Evolutionary conservation across 2,888 invertebrate species (phyloP).

Genomic region (Ischnus inquisitorius): DNA sequence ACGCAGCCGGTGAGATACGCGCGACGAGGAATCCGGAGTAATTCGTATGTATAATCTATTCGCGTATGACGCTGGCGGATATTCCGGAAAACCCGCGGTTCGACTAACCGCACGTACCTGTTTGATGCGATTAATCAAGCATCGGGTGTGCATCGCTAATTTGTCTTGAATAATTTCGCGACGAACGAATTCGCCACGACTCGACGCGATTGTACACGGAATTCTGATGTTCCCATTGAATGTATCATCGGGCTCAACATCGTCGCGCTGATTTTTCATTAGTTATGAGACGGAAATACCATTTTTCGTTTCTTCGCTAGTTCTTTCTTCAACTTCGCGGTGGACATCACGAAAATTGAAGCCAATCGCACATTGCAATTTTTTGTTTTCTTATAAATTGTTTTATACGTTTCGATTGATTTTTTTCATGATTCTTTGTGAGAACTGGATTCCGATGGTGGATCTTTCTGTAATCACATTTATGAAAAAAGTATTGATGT

Average conservation of each 20-base stretch:
- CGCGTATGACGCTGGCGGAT: slow-evolving; percentile 15
- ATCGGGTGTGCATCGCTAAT: slow-evolving; percentile 4
- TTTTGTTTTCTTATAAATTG: no score
- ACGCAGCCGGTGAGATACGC: not conserved
- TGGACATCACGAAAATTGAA: no score
- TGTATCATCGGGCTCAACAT: not conserved
- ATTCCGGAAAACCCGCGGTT: slow-evolving; percentile 38
- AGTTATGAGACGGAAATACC: not conserved
- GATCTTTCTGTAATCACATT: no score
- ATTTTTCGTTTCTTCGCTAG: no score
- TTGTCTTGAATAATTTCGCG: slow-evolving; percentile 10
- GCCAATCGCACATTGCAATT: no score
- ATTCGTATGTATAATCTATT: slow-evolving; percentile 40
- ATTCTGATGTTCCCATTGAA: not conserved
- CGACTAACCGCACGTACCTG: slow-evolving; percentile 4
- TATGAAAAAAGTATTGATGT: no score
- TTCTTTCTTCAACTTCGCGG: no score
- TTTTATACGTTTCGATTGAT: no score
- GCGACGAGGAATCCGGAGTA: slow-evolving; percentile 39
- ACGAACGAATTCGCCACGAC: not conserved
- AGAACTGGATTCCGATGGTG: no score
- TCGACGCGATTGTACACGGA: not conserved
- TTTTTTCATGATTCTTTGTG: no score
- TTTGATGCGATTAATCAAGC: slow-evolving; percentile 44
- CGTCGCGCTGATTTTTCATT: not conserved